Evolutionary conservation across 2,113 vertebrate species (phyloP).

Genomic region (Chionis minor): DNA sequence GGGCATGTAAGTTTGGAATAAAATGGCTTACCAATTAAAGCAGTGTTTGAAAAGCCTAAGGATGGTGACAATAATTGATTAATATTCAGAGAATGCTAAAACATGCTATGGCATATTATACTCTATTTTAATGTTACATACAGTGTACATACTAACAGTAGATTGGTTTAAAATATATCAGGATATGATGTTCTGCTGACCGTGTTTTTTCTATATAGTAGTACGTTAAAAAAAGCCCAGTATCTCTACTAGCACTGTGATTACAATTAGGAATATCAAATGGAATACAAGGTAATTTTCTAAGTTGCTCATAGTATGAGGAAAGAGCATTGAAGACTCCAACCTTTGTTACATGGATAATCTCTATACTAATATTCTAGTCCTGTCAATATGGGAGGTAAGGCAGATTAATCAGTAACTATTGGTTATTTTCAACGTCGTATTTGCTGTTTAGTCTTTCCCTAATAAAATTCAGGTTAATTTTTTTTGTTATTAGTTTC

Average conservation of each 20-base stretch:
- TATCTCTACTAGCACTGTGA: not conserved
- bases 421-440: not conserved
- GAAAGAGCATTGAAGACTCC: not conserved
- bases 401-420: not conserved
- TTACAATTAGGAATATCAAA: not conserved
- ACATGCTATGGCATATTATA: not conserved
- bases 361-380: not conserved
- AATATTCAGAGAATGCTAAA: not conserved
- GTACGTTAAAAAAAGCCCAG: not conserved
- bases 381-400: not conserved
- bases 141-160: not conserved
- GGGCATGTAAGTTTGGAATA: not conserved
- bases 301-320: not conserved
- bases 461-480: not conserved
- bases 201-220: not conserved
- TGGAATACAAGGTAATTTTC: not conserved
- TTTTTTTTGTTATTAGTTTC: not conserved
- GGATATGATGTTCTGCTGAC: accelerated
- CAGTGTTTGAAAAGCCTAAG: not conserved
- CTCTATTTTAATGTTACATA: not conserved
- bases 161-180: not conserved
- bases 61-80: not conserved
- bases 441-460: not conserved
- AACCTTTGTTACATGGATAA: not conserved
- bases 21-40: not conserved